These are phyloP conservation scores for Sciurus niger DNA, from an alignment of 2,113 vertebrate species.

Conservation along the genomic window DNA sequence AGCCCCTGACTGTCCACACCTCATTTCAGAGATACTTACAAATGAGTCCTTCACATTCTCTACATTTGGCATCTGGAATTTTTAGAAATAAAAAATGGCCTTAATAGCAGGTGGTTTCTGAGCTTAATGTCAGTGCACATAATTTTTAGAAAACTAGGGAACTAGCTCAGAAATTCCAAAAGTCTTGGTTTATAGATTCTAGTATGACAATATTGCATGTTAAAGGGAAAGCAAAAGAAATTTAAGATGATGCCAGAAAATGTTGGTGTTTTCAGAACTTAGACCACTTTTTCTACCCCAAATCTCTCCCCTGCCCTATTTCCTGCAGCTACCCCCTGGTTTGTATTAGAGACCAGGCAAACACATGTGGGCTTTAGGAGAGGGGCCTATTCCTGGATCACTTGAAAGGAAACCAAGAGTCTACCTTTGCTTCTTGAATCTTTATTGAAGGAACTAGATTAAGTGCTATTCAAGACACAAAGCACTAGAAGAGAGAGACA, in stretches of 20 bases:
- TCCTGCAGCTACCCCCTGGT: not conserved
- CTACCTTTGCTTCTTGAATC: conserved; percentile 4
- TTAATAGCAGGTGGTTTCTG: conserved; percentile 60
- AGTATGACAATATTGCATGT: not conserved
- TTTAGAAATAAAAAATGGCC: conserved; percentile 70
- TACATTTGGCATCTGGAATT: conserved; percentile 67
- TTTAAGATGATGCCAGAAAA: not conserved
- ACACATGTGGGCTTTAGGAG: not conserved
- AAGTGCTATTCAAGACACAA: not conserved
- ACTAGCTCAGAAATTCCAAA: conserved; percentile 23
- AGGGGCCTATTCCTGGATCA: not conserved
- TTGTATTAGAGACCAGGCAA: not conserved
- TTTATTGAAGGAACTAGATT: not conserved
- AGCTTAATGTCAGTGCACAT: conserved; percentile 51
- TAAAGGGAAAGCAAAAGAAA: not conserved
- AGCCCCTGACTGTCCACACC: conserved; percentile 42
- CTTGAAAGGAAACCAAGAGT: not conserved
- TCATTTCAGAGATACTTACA: conserved; percentile 60
- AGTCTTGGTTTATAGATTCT: conserved; percentile 20
- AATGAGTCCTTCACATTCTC: conserved; percentile 62
- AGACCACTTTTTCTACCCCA: not conserved
- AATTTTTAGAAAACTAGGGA: conserved; percentile 45
- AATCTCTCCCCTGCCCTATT: not conserved
- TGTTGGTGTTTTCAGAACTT: not conserved
- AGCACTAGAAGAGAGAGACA: not conserved